Percentiles rank a stretch among this genome's conserved stretches.
Evolutionary conservation across 2,888 invertebrate species (phyloP).

Genomic region (Ceramica pisi): DNA sequence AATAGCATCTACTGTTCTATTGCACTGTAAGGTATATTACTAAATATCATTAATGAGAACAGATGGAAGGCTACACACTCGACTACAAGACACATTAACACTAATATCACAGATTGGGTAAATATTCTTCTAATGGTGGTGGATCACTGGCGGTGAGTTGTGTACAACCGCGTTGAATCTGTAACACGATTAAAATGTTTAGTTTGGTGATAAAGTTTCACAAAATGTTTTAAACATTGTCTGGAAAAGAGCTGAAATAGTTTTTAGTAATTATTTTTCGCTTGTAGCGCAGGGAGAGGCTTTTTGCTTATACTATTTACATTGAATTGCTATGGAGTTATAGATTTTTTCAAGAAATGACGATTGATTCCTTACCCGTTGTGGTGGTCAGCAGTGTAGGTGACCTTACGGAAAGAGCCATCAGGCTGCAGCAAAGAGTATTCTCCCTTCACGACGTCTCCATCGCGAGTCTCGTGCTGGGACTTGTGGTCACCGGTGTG

Average conservation of each 20-base stretch:
- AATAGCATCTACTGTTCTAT: conserved; percentile 41
- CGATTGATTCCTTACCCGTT: conserved; percentile 83
- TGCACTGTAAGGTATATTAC: conserved; percentile 60
- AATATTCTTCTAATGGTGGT: conserved; percentile 84
- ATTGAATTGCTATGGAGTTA: too few species aligned
- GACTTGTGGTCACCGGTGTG: conserved; percentile 92
- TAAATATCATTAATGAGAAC: conserved; percentile 74
- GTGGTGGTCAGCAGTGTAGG: conserved; percentile 91
- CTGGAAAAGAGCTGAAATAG: not conserved
- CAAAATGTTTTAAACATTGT: not conserved
- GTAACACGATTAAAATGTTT: conserved; percentile 55
- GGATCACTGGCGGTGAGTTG: conserved; percentile 88
- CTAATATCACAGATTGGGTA: conserved; percentile 87
- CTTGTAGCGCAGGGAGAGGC: not conserved
- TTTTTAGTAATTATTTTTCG: not conserved
- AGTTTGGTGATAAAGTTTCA: not conserved
- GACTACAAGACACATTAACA: conserved; percentile 76
- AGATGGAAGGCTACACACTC: conserved; percentile 69
- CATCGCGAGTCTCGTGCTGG: conserved; percentile 90
- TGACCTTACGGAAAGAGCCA: conserved; percentile 91
- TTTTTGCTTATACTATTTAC: not conserved
- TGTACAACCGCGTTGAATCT: conserved; percentile 90
- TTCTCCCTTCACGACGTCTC: conserved; percentile 91
- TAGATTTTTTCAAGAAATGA: too few species aligned
- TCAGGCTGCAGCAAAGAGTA: conserved; percentile 91